phyloP scores from a whole-genome alignment of 2,113 vertebrate genomes.

The Trogon surrucura region DNA sequence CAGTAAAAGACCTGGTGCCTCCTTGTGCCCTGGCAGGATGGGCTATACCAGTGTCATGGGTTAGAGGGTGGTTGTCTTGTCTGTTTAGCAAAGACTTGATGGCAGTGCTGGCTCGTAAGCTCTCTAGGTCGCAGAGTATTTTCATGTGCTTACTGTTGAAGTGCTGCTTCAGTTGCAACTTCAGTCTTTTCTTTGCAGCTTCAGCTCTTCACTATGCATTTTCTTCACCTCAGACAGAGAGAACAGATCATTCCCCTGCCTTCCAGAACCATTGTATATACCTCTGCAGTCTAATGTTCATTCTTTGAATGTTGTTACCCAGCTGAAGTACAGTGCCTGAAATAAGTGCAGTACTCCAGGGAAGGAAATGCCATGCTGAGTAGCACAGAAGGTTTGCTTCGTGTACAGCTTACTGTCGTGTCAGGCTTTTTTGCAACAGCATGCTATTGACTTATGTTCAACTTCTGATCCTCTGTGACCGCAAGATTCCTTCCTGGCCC shows the following conservation, averaged over 20 bases:
- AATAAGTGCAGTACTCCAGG: not conserved
- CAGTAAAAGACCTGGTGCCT: not conserved
- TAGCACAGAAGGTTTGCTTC: not conserved
- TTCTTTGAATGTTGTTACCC: not conserved
- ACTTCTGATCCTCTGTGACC: not conserved
- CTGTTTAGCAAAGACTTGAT: not conserved
- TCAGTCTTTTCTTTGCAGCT: not conserved
- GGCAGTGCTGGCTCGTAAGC: not conserved
- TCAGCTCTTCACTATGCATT: not conserved
- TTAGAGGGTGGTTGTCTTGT: not conserved
- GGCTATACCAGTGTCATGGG: not conserved
- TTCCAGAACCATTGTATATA: not conserved
- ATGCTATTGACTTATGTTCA: not conserved
- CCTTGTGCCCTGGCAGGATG: not conserved
- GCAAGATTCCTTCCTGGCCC: not conserved
- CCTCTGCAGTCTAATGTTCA: not conserved
- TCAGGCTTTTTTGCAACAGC: not conserved
- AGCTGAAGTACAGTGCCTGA: not conserved
- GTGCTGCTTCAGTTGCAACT: not conserved
- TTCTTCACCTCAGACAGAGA: not conserved
- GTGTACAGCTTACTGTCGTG: accelerated
- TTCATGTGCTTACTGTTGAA: not conserved
- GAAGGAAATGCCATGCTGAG: not conserved
- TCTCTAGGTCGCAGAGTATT: not conserved
- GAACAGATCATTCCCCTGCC: not conserved